Percentiles rank a stretch among this genome's conserved stretches.
Evolutionary conservation across 2,888 invertebrate genomes (phyloP).

Genomic region (Tachina grossa): DNA sequence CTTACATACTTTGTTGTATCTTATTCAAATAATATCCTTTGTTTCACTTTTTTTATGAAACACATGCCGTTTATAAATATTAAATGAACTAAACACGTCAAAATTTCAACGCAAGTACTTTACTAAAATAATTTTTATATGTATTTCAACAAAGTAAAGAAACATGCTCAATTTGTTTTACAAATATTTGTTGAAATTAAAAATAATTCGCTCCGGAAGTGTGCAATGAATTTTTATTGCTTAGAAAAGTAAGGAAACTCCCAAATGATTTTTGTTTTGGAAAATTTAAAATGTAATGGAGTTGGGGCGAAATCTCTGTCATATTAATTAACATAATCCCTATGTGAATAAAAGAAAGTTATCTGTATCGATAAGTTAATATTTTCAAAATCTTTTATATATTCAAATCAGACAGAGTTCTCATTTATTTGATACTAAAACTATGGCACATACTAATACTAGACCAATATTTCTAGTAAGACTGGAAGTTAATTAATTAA

Average conservation of each 20-base stretch:
- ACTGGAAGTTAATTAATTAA: no score
- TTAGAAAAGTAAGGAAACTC: background rate
- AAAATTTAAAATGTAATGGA: background rate
- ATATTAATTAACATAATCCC: background rate
- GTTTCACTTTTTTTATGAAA: background rate
- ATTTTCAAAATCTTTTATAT: background rate
- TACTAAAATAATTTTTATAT: background rate
- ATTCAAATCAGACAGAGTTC: no score
- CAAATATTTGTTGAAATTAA: slow-evolving; percentile 13
- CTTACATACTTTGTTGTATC: background rate
- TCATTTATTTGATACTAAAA: no score
- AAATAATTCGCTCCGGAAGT: slow-evolving; percentile 20
- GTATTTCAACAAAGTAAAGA: background rate
- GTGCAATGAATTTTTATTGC: slow-evolving; percentile 20
- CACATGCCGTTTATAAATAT: slow-evolving; percentile 27
- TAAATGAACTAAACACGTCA: slow-evolving; percentile 17
- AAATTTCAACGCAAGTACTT: background rate
- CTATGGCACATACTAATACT: no score
- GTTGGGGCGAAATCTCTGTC: background rate
- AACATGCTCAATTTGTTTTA: slow-evolving; percentile 24
- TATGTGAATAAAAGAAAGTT: background rate
- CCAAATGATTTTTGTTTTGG: slow-evolving; percentile 11
- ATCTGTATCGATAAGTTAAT: no score
- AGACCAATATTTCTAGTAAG: no score
- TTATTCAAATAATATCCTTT: slow-evolving; percentile 26